Base-by-base conservation (phyloP, 2,888 invertebrate species). In the Gonocerus acuteangulatus region DNA sequence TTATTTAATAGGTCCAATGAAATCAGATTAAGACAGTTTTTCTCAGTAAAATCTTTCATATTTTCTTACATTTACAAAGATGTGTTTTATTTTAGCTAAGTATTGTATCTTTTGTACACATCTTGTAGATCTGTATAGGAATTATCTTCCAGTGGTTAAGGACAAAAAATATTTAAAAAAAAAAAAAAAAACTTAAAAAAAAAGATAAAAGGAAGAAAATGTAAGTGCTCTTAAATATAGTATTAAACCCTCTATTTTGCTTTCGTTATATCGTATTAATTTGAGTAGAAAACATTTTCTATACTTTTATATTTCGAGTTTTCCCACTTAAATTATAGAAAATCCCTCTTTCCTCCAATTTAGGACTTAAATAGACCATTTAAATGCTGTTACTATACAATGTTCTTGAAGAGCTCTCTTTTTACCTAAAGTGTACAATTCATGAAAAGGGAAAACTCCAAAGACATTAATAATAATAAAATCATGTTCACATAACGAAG, bases 151-250 rank as follows among this genome's bases (percentile, higher is more conserved):
- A 61, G 51, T 58, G 52, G 56, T 61, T 56, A 61, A 42, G n/a
- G n/a, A n/a, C n/a, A 23, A 59, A 58, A 52, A 36, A 19, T 32
- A 9, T 9, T 32, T 9, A 32, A 32, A 32, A 9, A 32, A 11
- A 32, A 32, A 32, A 6, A 4, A 54, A 54, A 45, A 45, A 39
- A 52, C 3, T 13, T 47, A 47, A 48, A 58, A 27, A 22, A 47
- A 34, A 47, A 56, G 18, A 59, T 36, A 59, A 22, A 22, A 15
- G 16, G 36, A 51, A 51, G 39, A 44, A 60, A 39, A 39, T 59
- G 19, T 62, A 65, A 65, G 65, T 65, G 65, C 65, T 65, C 65
- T 65, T 65, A 65, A 34, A 62, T 54, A 60, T 64, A 64, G 64
- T 54, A 60, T 58, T 64, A 64, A 52, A 42, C 48, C 48, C 22